Evolutionary conservation across 2,888 invertebrate species (phyloP), one percentile per base, ranked within the genome.

Genomic region (Lasiommata megera): DNA sequence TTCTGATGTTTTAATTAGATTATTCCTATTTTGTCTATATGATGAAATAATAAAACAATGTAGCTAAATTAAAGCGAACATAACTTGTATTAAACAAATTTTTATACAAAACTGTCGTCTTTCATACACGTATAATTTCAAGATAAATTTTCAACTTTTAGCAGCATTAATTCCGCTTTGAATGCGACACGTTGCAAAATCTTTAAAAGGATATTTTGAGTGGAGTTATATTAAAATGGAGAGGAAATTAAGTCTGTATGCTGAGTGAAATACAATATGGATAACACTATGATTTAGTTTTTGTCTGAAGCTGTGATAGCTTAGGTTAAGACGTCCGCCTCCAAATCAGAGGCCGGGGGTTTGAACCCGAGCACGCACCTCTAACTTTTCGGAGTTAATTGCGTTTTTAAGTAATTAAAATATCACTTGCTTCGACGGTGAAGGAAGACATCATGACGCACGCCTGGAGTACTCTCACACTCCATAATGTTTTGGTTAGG

Each of bases 171-270:
- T 54, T 56, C 46, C 58, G 50, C 55, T 63, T 56, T 58, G 58
- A 64, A 62, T 54, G 43, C 61, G 65, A 67, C 62, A 60, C 65
- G 60, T 61, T 64, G 62, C 61, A 60, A 60, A 62, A 64, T 62
- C 54, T 58, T 56, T 58, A 64, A 62, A 58, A 56, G 57, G 55
- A 53, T 56, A 62, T 58, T 64, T 56, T 56, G 52, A 62, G 56
- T 48, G 40, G 44, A 56, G 36, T 36, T 41, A 64, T 62, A 64
- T 62, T 62, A 62, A 62, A 64, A 62, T 60, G 56, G 60, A 62
- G 44, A 60, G 60, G 62, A 64, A 62, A 64, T 64, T 62, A 62
- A 58, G 58, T 56, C 29, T 7, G 44, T 34, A 34, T 34, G 11
- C 11, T 34, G 34, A 34, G 11, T 34, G 34, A 11, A 34, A 34